Base-by-base conservation (phyloP, 2,888 invertebrate genomes). In the Noctua janthe region DNA sequence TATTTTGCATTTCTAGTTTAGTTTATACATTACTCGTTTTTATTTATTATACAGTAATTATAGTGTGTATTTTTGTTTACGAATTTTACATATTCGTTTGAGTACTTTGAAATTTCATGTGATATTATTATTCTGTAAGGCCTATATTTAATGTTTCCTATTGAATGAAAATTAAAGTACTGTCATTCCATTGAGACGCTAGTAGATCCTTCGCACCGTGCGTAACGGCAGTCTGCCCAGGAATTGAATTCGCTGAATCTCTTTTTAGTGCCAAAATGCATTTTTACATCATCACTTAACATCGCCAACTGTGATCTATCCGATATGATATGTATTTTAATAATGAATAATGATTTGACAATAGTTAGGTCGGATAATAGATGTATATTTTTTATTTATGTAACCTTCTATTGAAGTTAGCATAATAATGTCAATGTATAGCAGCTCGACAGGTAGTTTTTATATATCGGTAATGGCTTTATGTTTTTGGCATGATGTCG, bases 1-100 rank as follows among this genome's bases (percentile, higher is more conserved):
- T 94, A 93, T 90, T 95, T 95, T 96, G 97, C 97, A 97, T 97
- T 97, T 96, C 94, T 97, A 97, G 96, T 94, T 94, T 96, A 96
- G 95, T 95, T 95, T 95, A 94, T 96, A 95, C 94, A 94, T 94
- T 92, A 95, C 93, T 94, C 93, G 95, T 95, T 95, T 96, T 95
- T 96, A 95, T 96, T 96, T 96, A 96, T 95, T 95, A 94, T 95
- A 95, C 94, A 94, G 94, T 95, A 94, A 95, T 95, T 94, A 94
- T 95, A 94, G 94, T 92, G 94, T 96, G 94, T 96, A 96, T 95
- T 90, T 94, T 95, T 95, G 94, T 95, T 95, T 94, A 95, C 92
- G 94, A 93, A 92, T 94, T 95, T 95, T 95, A 94, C 92, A 90
- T 94, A 93, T 94, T 94, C 92, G 93, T 94, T 94, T 94, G 94